Evolutionary conservation across 2,113 vertebrate genomes (phyloP), one percentile per base, ranked within the genome.

Genomic region (Phyllostomus hastatus): DNA sequence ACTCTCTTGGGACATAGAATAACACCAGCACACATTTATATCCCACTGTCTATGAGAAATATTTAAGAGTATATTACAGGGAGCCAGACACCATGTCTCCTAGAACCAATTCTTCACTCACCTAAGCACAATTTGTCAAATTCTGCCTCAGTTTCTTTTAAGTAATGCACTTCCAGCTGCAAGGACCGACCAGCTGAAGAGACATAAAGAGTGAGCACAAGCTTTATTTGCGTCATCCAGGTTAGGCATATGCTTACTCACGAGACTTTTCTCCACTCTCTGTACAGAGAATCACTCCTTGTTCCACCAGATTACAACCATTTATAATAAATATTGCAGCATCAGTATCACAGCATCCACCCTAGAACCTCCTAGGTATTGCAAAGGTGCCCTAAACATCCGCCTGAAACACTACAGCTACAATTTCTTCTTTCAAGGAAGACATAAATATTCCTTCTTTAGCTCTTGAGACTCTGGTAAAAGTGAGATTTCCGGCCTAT

Each of bases 261-360:
- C 61, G 75, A 80, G 50, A 92, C 17, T 83, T 94, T 82, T 59
- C 59, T 72, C 52, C 10, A 85, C 78, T 61, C 10, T 89, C 17
- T 81, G 2, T n/a, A 80, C 10, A 89, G 61, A 96, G 91, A 87
- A 41, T 64, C n/a, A 1, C 17, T 95, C 35, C 75, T 89, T 80
- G 50, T 88, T 90, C 72, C 92, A 76, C 48, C 90, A 95, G 95
- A 97, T 96, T 76, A 89, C 61, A 52, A 6, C 28, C 83, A 93
- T 97, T 83, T 95, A 86, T 96, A 95, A 96, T 84, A 95, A 52
- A 93, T 91, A 84, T 41, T 67, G 57, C 52, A 78, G 52, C 33
- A 17, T 61, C 61, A 10, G 20, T 64, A 73, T 52, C 64, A 17
- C 11, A 67, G 43, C 10, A 54, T 76, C 46, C 35, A 86, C 57